Evolutionary conservation across 2,797 vertebrate genomes (phyloP), one percentile per base, ranked within the genome.

Genomic region (Champsocephalus gunnari): DNA sequence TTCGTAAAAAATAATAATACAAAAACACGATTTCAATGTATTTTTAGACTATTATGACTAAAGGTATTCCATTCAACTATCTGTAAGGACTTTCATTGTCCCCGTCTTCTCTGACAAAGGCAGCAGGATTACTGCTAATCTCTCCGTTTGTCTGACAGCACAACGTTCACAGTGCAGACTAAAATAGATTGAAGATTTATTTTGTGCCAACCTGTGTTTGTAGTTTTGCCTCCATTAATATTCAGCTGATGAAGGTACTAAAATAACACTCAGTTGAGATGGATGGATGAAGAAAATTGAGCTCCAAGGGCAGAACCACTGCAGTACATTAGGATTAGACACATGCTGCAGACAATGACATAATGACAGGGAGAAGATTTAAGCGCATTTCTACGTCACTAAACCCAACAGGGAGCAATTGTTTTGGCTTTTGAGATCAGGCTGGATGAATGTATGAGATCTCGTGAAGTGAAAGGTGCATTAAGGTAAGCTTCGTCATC

Each of bases 71-170:
- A n/a, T 66, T 51, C 0, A 38, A 38, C 34, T 38, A 38, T 38
- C 34, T 38, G 8, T 38, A 38, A 66, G 19, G n/a, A 62, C 44
- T 34, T 54, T 73, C 12, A 50, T 17, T 28, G 24, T 73, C 34
- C 48, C 56, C 21, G n/a, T 56, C 62, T 38, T 66, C 16, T 71
- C 19, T 4, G 51, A 77, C 71, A 79, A 41, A 44, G 38, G 57
- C 21, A 44, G 38, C 58, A 80, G 66, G 59, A 83, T 77, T 73
- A 73, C 32, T 47, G 64, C 3, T 81, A 60, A 79, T 75, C 67
- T 77, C 57, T 80, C 12, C 71, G 13, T 68, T 49, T 38, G 12
- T 47, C 7, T 43, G 21, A 12, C 9, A 9, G 11, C 13, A 21
- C 12, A 54, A 68, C n/a, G 16, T 21, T 71, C 24, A 41, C 0